phyloP scores from a whole-genome alignment of 1,140 invertebrate species.

The Drosophila guanche region DNA sequence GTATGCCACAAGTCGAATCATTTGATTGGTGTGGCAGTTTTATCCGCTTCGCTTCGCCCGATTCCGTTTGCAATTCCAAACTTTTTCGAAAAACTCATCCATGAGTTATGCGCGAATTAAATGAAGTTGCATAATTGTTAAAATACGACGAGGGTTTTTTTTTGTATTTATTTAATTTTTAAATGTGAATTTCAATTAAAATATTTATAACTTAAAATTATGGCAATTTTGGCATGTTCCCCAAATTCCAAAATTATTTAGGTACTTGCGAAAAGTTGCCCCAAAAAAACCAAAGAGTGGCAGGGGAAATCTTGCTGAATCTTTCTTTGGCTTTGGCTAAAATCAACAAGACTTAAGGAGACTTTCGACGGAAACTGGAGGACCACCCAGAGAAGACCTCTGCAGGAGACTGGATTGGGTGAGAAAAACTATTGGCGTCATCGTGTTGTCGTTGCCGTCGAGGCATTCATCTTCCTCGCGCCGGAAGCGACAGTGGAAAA shows the following conservation, averaged over 20 bases:
- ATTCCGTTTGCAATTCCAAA: conserved; percentile 46
- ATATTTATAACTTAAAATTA: background rate
- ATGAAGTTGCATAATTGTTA: conserved; percentile 70
- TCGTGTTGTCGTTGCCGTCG: conserved; percentile 77
- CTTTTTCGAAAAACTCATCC: conserved; percentile 43
- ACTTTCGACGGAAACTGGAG: background rate
- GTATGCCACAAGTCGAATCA: conserved; percentile 2
- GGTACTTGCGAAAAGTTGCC: conserved; percentile 18
- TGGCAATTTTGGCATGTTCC: background rate
- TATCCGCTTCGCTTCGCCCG: conserved; percentile 37
- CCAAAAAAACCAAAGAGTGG: conserved; percentile 24
- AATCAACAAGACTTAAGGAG: conserved; percentile 33
- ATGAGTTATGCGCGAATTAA: conserved; percentile 63
- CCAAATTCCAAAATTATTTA: conserved; percentile 34
- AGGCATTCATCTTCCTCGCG: conserved; percentile 81
- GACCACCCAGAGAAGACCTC: conserved; percentile 9
- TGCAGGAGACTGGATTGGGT: conserved; percentile 17
- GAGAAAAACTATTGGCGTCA: conserved; percentile 75
- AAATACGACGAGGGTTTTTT: conserved; percentile 33
- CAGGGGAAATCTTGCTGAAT: conserved; percentile 14
- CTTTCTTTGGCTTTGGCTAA: conserved; percentile 7
- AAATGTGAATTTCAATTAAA: conserved; percentile 7
- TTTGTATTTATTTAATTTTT: conserved; percentile 32
- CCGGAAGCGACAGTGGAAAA: conserved; percentile 75
- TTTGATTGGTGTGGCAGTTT: conserved; percentile 1